phyloP scores from a whole-genome alignment of 2,888 invertebrate species.

The Sphaeridia pumilis region DNA sequence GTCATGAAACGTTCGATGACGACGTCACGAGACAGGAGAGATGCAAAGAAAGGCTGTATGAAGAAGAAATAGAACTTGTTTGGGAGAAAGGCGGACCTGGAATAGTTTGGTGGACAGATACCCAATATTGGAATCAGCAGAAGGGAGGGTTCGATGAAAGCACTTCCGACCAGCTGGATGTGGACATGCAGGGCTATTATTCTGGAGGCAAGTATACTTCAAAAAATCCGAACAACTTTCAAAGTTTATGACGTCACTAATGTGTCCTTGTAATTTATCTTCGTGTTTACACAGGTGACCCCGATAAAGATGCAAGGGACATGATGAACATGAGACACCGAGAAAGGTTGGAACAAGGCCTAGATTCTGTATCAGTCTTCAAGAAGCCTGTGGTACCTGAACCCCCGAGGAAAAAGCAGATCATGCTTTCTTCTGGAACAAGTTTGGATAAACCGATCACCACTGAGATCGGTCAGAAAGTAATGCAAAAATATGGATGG shows the following conservation, averaged over 20 bases:
- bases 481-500: conserved; percentile 43
- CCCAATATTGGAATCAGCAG: conserved; percentile 44
- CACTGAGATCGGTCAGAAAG: conserved; percentile 39
- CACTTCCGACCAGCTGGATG: conserved; percentile 48
- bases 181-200: conserved; percentile 46
- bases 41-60: conserved; percentile 43
- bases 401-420: no score
- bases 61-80: conserved; percentile 41
- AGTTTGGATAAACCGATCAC: conserved; percentile 36
- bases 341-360: conserved; percentile 34
- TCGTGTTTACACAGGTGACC: conserved; percentile 36
- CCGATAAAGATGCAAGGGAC: conserved; percentile 44
- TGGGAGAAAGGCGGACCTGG: conserved; percentile 51
- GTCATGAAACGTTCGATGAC: conserved; percentile 44
- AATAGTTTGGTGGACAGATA: conserved; percentile 48
- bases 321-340: conserved; percentile 40
- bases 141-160: conserved; percentile 46
- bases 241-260: no score
- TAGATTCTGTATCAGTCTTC: conserved; percentile 29
- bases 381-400: neutral
- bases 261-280: neutral
- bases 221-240: neutral
- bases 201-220: conserved; percentile 37
- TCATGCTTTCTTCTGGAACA: neutral
- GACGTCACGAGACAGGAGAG: conserved; percentile 43